Percentiles rank a stretch among this genome's conserved stretches.
Evolutionary conservation across 1,140 invertebrate genomes (phyloP).

Genomic region (Cephus cinctus): DNA sequence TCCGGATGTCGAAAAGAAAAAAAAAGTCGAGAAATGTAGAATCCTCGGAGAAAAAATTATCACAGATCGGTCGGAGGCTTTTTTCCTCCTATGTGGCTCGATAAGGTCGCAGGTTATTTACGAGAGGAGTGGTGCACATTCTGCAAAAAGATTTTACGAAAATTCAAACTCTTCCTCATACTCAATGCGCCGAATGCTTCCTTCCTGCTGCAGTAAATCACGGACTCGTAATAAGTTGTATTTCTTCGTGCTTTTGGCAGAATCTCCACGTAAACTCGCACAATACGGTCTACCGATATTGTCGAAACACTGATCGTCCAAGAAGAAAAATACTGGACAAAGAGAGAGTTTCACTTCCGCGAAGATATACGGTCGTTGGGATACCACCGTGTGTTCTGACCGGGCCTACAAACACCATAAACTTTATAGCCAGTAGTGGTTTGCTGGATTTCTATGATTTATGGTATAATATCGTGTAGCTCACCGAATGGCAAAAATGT

Average conservation of each 20-base stretch:
- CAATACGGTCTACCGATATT: constrained; percentile 21
- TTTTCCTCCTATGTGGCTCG: too few species aligned
- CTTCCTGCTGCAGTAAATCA: constrained; percentile 30
- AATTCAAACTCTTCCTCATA: too few species aligned
- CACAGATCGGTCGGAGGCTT: constrained; percentile 23
- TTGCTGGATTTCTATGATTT: constrained; percentile 28
- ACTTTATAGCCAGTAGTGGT: constrained; percentile 27
- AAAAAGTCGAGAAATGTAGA: constrained; percentile 6
- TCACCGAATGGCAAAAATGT: neutral
- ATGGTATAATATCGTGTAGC: constrained; percentile 13
- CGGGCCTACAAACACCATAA: constrained; percentile 22
- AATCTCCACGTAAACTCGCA: constrained; percentile 3
- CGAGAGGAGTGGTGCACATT: too few species aligned
- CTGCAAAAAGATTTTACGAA: too few species aligned
- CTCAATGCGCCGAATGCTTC: constrained; percentile 11
- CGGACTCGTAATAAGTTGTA: constrained; percentile 30
- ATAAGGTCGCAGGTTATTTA: too few species aligned
- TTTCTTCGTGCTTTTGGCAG: constrained; percentile 17
- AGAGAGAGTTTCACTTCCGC: constrained; percentile 17
- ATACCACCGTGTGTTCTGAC: constrained; percentile 2
- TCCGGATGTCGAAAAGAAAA: constrained; percentile 9
- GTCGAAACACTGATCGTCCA: constrained; percentile 18
- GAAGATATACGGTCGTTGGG: constrained; percentile 13
- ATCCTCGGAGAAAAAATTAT: constrained; percentile 11
- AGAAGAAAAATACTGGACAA: constrained; percentile 5